phyloP scores from a whole-genome alignment of 2,888 invertebrate species.

The Graphium colonna region DNA sequence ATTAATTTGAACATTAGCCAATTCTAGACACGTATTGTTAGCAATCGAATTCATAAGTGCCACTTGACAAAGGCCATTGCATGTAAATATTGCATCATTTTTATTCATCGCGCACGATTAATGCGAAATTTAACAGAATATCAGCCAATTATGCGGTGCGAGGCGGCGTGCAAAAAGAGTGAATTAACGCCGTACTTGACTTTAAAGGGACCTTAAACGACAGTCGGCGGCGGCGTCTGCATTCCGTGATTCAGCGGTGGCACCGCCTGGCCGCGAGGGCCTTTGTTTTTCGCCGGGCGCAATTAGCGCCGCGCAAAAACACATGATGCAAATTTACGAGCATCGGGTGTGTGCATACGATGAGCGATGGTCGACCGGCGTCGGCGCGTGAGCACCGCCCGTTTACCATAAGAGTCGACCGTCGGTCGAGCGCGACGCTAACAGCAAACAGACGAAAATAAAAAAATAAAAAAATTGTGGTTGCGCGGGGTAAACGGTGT shows the following conservation, averaged over 20 bases:
- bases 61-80: conserved; percentile 11
- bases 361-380: conserved; percentile 25
- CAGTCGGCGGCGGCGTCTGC: not conserved
- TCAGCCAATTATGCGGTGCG: not conserved
- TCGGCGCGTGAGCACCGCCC: conserved; percentile 26
- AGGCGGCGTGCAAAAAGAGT: not conserved
- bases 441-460: not conserved
- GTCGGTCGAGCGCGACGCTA: not conserved
- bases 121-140: not conserved
- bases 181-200: not conserved
- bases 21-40: conserved; percentile 17
- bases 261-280: not conserved
- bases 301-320: conserved; percentile 10
- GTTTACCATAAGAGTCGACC: conserved; percentile 11
- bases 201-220: not conserved
- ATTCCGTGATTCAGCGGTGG: not conserved
- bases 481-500: conserved; percentile 28
- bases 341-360: conserved; percentile 1
- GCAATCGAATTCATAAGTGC: conserved; percentile 18
- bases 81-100: conserved; percentile 4
- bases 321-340: conserved; percentile 13
- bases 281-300: conserved; percentile 10
- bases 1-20: conserved; percentile 10
- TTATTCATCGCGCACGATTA: not conserved
- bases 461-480: conserved; percentile 6